phyloP scores from a whole-genome alignment of 2,797 vertebrate genomes.

The Limosa lapponica region DNA sequence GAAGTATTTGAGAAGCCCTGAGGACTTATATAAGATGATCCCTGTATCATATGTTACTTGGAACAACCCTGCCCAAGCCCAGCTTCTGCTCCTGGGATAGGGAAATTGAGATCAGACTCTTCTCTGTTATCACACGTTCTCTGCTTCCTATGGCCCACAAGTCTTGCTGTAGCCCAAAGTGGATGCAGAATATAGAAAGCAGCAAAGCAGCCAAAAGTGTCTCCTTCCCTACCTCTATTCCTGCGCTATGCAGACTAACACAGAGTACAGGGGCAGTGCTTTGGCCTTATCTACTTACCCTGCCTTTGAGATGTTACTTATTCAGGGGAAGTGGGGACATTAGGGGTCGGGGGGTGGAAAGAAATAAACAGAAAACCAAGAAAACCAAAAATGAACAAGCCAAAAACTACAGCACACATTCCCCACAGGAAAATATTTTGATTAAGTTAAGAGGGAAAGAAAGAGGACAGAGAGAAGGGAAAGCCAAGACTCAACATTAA shows the following conservation, averaged over 20 bases:
- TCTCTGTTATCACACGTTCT: background rate
- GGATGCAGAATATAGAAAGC: background rate
- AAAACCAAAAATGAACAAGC: rapidly evolving
- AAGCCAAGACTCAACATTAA: background rate
- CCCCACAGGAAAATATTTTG: rapidly evolving
- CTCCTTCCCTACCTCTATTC: background rate
- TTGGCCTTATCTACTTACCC: background rate
- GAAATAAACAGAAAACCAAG: background rate
- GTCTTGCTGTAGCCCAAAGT: background rate
- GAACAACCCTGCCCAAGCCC: background rate
- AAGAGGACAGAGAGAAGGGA: background rate
- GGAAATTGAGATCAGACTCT: background rate
- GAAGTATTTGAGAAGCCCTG: background rate
- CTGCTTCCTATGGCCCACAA: background rate
- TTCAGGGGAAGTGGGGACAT: no score
- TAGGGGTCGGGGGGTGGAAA: background rate
- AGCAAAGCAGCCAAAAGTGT: background rate
- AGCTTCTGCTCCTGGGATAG: background rate
- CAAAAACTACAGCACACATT: background rate
- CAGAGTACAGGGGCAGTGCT: rapidly evolving
- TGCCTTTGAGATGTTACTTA: background rate
- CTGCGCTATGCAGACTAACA: background rate
- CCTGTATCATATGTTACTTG: background rate
- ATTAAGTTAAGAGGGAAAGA: background rate
- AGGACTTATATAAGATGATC: background rate